A percentile compares a stretch with the other conserved stretches of the same genome.
Evolutionary conservation across 2,113 vertebrate genomes (phyloP).

Genomic region (Emydocephalus ijimae): DNA sequence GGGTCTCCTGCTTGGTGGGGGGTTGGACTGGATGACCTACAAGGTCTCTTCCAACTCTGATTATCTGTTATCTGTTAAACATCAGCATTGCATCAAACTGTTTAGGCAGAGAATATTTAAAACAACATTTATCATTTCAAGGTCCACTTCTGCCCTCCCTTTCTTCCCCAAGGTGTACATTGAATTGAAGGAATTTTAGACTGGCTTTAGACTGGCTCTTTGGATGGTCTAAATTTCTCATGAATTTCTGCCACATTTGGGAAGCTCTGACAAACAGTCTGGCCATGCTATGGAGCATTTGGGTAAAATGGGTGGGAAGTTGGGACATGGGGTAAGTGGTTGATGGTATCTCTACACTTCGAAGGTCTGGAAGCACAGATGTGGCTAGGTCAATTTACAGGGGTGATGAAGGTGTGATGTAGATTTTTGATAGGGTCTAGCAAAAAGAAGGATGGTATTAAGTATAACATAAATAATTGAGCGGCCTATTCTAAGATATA

Average conservation of each 20-base stretch:
- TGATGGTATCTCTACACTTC: not conserved
- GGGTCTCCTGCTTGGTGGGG: too few species aligned
- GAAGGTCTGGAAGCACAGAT: not conserved
- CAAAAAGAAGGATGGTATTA: not conserved
- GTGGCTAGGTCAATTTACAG: not conserved
- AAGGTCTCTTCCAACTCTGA: too few species aligned
- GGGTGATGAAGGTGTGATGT: not conserved
- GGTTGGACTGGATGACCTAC: too few species aligned
- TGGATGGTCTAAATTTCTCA: not conserved
- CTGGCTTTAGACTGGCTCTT: not conserved
- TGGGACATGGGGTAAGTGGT: not conserved
- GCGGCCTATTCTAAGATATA: not conserved
- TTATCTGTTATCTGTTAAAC: not conserved
- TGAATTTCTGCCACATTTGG: not conserved
- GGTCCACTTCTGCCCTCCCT: not conserved
- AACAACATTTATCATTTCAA: not conserved
- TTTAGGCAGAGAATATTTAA: not conserved
- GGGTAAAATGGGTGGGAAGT: not conserved
- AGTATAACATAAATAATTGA: not conserved
- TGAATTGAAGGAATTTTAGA: not conserved
- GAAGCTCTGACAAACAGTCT: not conserved
- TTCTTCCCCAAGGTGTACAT: not conserved
- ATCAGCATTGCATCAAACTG: not conserved
- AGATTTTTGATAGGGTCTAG: not conserved
- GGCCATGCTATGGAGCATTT: not conserved